These are phyloP conservation scores for Genyomyrus donnyi DNA, from an alignment of 2,113 vertebrate species.

Conservation along the genomic window DNA sequence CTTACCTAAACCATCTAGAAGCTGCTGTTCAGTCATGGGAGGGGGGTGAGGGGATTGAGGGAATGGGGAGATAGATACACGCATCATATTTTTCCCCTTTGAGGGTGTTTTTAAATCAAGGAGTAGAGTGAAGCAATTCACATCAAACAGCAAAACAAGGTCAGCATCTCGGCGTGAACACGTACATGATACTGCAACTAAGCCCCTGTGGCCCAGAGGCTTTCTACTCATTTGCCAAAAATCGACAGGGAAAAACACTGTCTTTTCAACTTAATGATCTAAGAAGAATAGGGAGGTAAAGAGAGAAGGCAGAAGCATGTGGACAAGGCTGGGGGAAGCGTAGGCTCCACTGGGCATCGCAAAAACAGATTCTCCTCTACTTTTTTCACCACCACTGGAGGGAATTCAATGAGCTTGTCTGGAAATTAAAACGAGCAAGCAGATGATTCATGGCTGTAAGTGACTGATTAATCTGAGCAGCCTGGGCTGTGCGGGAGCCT, in stretches of 20 bases:
- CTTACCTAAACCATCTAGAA: background rate
- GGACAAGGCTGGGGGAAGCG: background rate
- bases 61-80: background rate
- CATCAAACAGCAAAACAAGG: background rate
- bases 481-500: slow-evolving; percentile 14
- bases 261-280: background rate
- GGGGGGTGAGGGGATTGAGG: background rate
- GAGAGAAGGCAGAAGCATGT: background rate
- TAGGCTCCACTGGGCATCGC: slow-evolving; percentile 17
- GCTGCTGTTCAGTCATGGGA: background rate
- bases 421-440: slow-evolving; percentile 18
- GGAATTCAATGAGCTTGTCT: slow-evolving; percentile 8
- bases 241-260: slow-evolving; percentile 10
- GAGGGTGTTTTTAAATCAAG: slow-evolving; percentile 2
- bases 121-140: background rate
- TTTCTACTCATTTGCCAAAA: background rate
- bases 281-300: background rate
- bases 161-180: background rate
- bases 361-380: background rate
- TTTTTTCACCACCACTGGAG: background rate
- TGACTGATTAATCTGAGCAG: slow-evolving; percentile 23
- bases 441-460: slow-evolving; percentile 15
- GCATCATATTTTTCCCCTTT: slow-evolving; percentile 3
- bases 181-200: background rate
- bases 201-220: background rate